Conservation (phyloP, 2,888 invertebrate species). For the Caenorhabditis angaria region DNA sequence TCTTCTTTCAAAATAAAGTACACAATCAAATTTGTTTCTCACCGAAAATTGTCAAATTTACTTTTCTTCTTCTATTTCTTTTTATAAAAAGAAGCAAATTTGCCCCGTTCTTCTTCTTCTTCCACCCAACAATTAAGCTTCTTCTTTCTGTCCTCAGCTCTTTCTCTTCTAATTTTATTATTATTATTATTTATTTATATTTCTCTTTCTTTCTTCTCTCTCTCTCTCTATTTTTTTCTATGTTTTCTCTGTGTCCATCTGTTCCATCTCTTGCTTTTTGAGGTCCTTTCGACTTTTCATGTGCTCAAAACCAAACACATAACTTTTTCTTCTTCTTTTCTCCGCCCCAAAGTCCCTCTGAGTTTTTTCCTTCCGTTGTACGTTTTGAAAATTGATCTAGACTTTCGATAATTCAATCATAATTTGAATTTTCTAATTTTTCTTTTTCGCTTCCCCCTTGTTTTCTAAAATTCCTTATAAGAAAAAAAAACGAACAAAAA, state of each 20-base stretch:
- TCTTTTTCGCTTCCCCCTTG: background rate
- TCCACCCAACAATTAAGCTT: background rate
- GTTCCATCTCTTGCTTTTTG: background rate
- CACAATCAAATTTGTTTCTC: no score
- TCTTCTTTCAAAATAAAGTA: no score
- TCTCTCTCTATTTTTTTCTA: constrained; percentile 13
- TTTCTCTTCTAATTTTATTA: constrained; percentile 9
- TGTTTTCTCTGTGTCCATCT: constrained; percentile 3
- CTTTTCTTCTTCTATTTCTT: no score
- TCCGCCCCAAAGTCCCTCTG: background rate
- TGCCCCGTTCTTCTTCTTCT: background rate
- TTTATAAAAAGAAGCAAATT: no score
- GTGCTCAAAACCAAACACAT: no score
- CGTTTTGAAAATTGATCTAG: background rate
- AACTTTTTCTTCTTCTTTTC: background rate
- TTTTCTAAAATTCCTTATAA: constrained; percentile 5
- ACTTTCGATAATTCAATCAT: background rate
- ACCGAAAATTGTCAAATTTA: no score
- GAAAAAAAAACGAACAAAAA: background rate
- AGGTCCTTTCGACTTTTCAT: constrained; percentile 5
- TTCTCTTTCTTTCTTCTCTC: constrained; percentile 13
- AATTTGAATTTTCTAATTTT: background rate
- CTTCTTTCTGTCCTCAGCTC: background rate
- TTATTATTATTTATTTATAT: constrained; percentile 35
- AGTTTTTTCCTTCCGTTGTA: background rate